Conservation (phyloP, 2,888 invertebrate genomes). For the Candidula unifasciata region DNA sequence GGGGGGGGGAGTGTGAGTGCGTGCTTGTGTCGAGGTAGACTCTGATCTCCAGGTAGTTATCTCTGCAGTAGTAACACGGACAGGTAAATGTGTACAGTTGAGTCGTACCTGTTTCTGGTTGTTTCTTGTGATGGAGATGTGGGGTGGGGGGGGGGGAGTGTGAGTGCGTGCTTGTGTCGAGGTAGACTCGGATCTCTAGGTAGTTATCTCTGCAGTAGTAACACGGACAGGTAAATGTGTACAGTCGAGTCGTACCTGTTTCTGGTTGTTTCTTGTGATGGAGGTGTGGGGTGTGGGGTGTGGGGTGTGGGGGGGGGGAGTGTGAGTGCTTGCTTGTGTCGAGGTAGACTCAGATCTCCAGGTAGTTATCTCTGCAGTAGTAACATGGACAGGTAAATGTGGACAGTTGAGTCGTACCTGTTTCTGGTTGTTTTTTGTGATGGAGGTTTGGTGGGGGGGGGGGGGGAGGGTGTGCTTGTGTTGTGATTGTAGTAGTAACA, state of each 20-base stretch:
- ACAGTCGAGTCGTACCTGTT: not conserved
- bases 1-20: too few relatives aligned
- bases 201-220: slow-evolving; percentile 33
- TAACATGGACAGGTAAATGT: not conserved
- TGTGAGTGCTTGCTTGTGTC: too few relatives aligned
- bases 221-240: not conserved
- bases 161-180: too few relatives aligned
- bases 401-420: not conserved
- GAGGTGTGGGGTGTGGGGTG: too few relatives aligned
- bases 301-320: too few relatives aligned
- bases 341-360: slow-evolving; percentile 41
- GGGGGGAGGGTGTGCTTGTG: too few relatives aligned
- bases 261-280: too few relatives aligned
- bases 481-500: slow-evolving; percentile 7
- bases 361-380: slow-evolving; percentile 32
- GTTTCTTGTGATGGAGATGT: too few relatives aligned
- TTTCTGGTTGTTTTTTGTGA: not conserved
- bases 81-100: not conserved
- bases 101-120: not conserved
- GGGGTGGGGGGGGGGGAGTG: too few relatives aligned
- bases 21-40: slow-evolving; percentile 39
- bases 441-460: too few relatives aligned
- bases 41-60: slow-evolving; percentile 39
- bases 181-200: slow-evolving; percentile 37
- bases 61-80: slow-evolving; percentile 13